Evolutionary conservation across 2,113 vertebrate genomes (phyloP).

Genomic region (Zapornia atra): DNA sequence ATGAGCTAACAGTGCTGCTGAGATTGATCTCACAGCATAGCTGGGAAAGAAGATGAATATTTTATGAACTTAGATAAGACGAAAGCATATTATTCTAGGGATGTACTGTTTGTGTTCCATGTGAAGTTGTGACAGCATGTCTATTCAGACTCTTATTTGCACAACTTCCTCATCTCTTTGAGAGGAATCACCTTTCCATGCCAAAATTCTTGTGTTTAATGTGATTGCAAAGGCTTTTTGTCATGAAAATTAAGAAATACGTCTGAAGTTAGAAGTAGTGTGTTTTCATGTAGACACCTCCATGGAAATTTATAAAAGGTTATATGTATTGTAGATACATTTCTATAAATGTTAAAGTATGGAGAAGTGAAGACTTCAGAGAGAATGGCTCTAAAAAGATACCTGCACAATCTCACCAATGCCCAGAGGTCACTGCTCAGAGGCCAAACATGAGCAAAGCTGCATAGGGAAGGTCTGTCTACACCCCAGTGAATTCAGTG

Average conservation of each 20-base stretch:
- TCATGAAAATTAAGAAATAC: conserved; percentile 30
- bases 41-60: conserved; percentile 42
- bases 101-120: conserved; percentile 24
- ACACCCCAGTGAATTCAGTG: neutral
- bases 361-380: neutral
- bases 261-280: neutral
- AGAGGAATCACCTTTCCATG: neutral
- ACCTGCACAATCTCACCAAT: neutral
- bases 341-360: conserved; percentile 11
- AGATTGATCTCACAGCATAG: conserved; percentile 17
- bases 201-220: neutral
- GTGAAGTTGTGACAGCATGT: conserved; percentile 33
- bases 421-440: neutral
- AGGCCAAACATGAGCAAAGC: rapidly evolving
- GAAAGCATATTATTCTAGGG: conserved; percentile 48
- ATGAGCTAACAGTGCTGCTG: conserved; percentile 23
- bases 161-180: neutral
- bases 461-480: neutral
- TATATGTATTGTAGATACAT: neutral
- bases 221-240: neutral
- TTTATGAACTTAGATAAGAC: conserved; percentile 48
- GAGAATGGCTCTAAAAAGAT: neutral
- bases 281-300: neutral
- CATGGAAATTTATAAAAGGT: neutral
- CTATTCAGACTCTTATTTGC: conserved; percentile 48